These are phyloP conservation scores for Alviniconcha strummeri DNA, from an alignment of 2,888 invertebrate genomes.

Conservation along the genomic window DNA sequence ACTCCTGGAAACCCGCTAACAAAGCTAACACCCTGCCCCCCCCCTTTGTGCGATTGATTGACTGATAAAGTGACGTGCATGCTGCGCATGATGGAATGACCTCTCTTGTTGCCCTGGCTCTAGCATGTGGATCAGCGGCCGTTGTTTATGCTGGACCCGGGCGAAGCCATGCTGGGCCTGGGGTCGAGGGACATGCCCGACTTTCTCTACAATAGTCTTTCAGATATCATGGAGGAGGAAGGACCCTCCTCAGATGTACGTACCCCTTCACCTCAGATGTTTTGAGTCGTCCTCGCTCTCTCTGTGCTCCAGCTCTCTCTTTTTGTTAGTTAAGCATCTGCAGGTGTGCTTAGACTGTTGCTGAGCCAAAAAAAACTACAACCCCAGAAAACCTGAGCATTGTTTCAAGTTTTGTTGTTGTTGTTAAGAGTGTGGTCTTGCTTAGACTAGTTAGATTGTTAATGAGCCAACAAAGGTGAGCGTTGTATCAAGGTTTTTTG, in stretches of 20 bases:
- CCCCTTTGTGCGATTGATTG: slow-evolving; percentile 1
- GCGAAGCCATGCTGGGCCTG: slow-evolving; percentile 31
- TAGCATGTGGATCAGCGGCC: slow-evolving; percentile 67
- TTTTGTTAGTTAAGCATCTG: not conserved
- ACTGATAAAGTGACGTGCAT: slow-evolving; percentile 24
- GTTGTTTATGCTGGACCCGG: slow-evolving; percentile 70
- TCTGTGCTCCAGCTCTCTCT: not conserved
- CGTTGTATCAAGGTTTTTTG: not conserved
- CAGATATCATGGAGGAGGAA: slow-evolving; percentile 68
- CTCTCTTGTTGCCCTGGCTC: slow-evolving; percentile 39
- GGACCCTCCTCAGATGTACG: slow-evolving; percentile 63
- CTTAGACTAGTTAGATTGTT: too few relatives aligned
- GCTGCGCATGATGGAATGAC: slow-evolving; percentile 32
- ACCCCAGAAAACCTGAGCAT: not conserved
- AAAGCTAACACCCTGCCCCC: too few relatives aligned
- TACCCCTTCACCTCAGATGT: slow-evolving; percentile 30
- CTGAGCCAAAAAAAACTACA: not conserved
- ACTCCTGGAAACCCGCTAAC: too few relatives aligned
- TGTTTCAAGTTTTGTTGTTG: too few relatives aligned
- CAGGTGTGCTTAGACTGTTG: not conserved
- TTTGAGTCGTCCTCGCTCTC: not conserved
- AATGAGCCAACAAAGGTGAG: too few relatives aligned
- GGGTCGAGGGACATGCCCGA: slow-evolving; percentile 48
- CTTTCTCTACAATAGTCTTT: slow-evolving; percentile 60
- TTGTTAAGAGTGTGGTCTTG: too few relatives aligned